Evolutionary conservation across 2,888 invertebrate species (phyloP).

Genomic region (Acleris literana): DNA sequence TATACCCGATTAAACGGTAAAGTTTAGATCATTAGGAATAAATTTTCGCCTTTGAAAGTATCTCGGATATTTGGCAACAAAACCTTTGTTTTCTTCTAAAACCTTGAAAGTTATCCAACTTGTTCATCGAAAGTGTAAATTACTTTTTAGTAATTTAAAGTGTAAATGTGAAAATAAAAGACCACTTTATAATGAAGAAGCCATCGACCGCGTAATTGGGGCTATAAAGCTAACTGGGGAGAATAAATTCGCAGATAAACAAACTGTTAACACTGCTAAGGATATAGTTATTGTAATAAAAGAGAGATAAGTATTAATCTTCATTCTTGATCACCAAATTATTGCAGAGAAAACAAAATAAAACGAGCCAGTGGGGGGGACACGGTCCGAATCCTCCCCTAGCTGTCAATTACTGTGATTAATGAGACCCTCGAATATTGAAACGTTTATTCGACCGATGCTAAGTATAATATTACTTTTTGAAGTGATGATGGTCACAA

Average conservation of each 20-base stretch:
- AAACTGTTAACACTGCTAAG: constrained; percentile 31
- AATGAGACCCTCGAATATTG: constrained; percentile 80
- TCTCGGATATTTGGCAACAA: constrained; percentile 38
- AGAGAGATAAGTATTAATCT: constrained; percentile 37
- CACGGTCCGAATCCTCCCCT: constrained; percentile 65
- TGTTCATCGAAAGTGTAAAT: constrained; percentile 11
- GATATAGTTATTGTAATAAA: constrained; percentile 36
- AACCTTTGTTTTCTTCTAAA: constrained; percentile 22
- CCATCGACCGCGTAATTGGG: constrained; percentile 27
- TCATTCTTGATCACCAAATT: constrained; percentile 51
- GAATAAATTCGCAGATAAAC: constrained; percentile 33
- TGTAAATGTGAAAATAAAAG: neutral
- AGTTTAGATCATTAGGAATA: constrained; percentile 59
- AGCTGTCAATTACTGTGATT: constrained; percentile 81
- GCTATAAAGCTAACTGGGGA: constrained; percentile 29
- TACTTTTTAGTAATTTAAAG: neutral
- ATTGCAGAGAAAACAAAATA: constrained; percentile 52
- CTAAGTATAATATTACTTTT: constrained; percentile 75
- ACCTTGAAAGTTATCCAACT: constrained; percentile 13
- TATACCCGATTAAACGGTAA: constrained; percentile 57
- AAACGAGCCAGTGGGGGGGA: constrained; percentile 55
- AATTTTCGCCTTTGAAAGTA: constrained; percentile 49
- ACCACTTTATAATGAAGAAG: constrained; percentile 17
- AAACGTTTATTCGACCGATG: constrained; percentile 77
- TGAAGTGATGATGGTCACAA: constrained; percentile 57